Percentiles rank a stretch among this genome's conserved stretches.
Conservation (phyloP, 2,888 invertebrate genomes). For the Agrotis ipsilon region DNA sequence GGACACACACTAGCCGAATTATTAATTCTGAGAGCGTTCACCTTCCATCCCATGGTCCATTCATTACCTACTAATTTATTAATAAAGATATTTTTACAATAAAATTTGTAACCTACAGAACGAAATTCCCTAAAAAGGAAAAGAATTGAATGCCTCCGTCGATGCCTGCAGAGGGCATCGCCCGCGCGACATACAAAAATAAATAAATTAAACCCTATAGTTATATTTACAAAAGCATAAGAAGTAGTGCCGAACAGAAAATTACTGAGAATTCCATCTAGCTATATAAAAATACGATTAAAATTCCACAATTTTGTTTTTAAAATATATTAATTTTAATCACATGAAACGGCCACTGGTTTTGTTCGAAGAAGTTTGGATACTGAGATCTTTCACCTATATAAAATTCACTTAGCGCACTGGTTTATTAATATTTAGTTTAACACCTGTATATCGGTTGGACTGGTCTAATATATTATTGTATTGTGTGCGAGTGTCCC, state of each 20-base stretch:
- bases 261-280: slow-evolving; percentile 86
- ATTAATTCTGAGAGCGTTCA: slow-evolving; percentile 88
- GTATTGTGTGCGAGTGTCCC: slow-evolving; percentile 62
- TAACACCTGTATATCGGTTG: slow-evolving; percentile 72
- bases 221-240: slow-evolving; percentile 90
- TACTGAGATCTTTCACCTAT: slow-evolving; percentile 86
- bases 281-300: slow-evolving; percentile 87
- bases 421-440: slow-evolving; percentile 72
- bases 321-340: slow-evolving; percentile 77
- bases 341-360: slow-evolving; percentile 89
- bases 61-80: slow-evolving; percentile 85
- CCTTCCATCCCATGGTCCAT: slow-evolving; percentile 88
- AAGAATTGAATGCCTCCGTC: slow-evolving; percentile 67
- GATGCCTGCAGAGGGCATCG: slow-evolving; percentile 64
- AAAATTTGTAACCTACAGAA: slow-evolving; percentile 91
- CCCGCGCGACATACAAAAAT: slow-evolving; percentile 79
- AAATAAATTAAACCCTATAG: slow-evolving; percentile 88
- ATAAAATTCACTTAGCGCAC: slow-evolving; percentile 77
- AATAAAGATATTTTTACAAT: slow-evolving; percentile 87
- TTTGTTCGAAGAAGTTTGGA: slow-evolving; percentile 87
- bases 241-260: slow-evolving; percentile 85
- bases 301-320: slow-evolving; percentile 76
- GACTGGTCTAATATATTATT: slow-evolving; percentile 68
- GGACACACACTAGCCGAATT: slow-evolving; percentile 85
- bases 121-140: slow-evolving; percentile 89